phyloP scores from a whole-genome alignment of 2,888 invertebrate species.

The Aphidius colemani region DNA sequence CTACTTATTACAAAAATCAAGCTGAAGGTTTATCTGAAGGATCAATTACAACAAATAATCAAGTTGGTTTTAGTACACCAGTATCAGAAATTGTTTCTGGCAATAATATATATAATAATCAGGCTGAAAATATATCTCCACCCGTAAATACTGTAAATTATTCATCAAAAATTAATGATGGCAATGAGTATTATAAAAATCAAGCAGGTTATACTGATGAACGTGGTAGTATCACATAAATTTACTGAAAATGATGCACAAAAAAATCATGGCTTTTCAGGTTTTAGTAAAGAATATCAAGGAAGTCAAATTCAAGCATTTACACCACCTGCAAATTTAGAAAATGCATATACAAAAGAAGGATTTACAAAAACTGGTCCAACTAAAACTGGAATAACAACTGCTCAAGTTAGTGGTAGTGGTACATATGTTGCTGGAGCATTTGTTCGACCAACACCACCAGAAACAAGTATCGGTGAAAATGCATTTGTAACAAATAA shows the following conservation, averaged over 20 bases:
- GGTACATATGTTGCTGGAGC: conserved; percentile 50
- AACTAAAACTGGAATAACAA: conserved; percentile 53
- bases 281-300: neutral
- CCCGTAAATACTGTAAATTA: neutral
- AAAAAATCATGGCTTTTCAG: conserved; percentile 39
- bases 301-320: conserved; percentile 25
- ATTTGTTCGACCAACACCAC: conserved; percentile 37
- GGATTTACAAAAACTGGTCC: conserved; percentile 55
- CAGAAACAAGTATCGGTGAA: conserved; percentile 49
- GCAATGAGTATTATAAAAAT: conserved; percentile 21
- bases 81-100: neutral
- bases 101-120: neutral
- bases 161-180: neutral
- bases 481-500: conserved; percentile 45
- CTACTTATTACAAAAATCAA: conserved; percentile 8
- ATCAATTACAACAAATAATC: neutral
- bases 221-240: conserved; percentile 40
- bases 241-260: conserved; percentile 50
- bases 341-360: conserved; percentile 36
- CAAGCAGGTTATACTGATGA: conserved; percentile 20
- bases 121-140: conserved; percentile 1
- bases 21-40: neutral
- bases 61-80: neutral
- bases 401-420: conserved; percentile 52
- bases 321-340: conserved; percentile 31